Percentiles rank a stretch among this genome's conserved stretches.
These are phyloP conservation scores for Callopanchax toddi DNA, from an alignment of 2,113 vertebrate species.

Conservation along the genomic window DNA sequence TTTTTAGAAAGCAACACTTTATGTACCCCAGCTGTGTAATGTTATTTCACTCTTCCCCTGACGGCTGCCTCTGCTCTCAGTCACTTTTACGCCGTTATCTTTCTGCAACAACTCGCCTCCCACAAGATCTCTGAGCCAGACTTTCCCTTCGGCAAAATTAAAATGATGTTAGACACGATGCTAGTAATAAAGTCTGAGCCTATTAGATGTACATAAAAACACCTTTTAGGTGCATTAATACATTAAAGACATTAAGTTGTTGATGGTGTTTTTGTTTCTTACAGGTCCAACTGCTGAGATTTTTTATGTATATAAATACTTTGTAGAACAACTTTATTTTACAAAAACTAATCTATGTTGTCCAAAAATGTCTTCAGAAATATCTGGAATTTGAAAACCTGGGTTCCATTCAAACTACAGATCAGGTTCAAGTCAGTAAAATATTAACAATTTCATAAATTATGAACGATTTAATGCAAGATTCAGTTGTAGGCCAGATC, in stretches of 20 bases:
- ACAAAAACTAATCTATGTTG: no score
- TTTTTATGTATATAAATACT: no score
- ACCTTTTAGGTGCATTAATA: background rate
- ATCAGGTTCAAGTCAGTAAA: no score
- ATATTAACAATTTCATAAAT: no score
- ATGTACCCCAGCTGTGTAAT: conserved; percentile 10
- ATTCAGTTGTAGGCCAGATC: no score
- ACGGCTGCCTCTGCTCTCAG: background rate
- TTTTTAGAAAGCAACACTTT: conserved; percentile 6
- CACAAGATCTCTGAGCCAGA: conserved; percentile 2
- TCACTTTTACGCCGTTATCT: conserved; percentile 9
- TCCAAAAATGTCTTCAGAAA: no score
- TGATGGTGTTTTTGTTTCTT: no score
- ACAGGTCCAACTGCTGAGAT: no score
- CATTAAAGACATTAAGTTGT: background rate
- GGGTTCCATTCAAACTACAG: no score
- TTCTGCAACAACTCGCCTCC: conserved; percentile 3
- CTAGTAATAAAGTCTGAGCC: conserved; percentile 5
- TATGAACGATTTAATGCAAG: no score
- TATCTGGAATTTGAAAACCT: no score
- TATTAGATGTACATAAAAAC: background rate
- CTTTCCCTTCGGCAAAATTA: background rate
- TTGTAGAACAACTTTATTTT: no score
- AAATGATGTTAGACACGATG: conserved; percentile 5
- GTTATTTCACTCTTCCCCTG: background rate